Evolutionary conservation across 2,113 vertebrate genomes (phyloP), one percentile per base, ranked within the genome.

Genomic region (Pavo muticus): DNA sequence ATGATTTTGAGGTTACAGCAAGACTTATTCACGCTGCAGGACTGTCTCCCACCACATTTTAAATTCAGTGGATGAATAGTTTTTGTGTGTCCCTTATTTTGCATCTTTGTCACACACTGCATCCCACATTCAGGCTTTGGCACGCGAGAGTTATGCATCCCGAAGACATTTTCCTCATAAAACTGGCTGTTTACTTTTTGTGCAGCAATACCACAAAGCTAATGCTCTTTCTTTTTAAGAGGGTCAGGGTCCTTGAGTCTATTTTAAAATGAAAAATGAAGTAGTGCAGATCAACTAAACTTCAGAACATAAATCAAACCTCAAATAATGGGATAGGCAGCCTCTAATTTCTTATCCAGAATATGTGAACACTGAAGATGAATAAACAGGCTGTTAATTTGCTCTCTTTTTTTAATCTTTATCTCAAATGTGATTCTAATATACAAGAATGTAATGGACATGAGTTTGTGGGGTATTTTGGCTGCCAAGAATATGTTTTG

Each of bases 221-320:
- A 95, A 94, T 95, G 90, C 65, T 96, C 88, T 91, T 90, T 88
- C 87, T 93, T 94, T 95, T 94, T 90, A 95, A 96, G 94, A 94
- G 83, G 88, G 90, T 95, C 94, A 94, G 91, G 88, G 79, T 97
- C 94, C 69, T 78, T 93, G 65, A 24, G 52, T 86, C 91, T 87
- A 93, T 94, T 94, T 95, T 88, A 93, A 97, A 95, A 96, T 90
- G 88, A 95, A 95, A 96, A 96, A 97, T 97, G 65, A 90, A 95
- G 92, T 61, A 95, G 44, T 84, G 76, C 84, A 91, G 84, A 94
- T 95, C 90, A 95, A 68, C 86, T 93, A 94, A 94, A 94, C 83
- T 86, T 90, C 73, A 81, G 83, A 71, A 88, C 48, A 95, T 94
- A 95, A 96, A 97, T 95, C 91, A 97, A 95, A 91, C 75, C 72